Evolutionary conservation across 2,797 vertebrate species (phyloP).

Genomic region (Rhodeus uyekii): DNA sequence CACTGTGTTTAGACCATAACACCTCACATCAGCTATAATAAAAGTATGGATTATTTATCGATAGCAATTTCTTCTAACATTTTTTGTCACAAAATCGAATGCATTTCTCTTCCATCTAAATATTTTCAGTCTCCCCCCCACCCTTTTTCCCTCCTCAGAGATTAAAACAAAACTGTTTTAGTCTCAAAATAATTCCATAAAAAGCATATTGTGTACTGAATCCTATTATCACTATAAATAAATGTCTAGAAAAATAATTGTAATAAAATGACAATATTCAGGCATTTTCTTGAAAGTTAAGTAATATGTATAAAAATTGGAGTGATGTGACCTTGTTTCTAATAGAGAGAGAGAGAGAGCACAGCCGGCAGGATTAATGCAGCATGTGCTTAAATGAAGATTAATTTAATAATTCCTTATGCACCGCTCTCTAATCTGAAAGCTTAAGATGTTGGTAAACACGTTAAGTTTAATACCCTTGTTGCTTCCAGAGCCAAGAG

Average conservation of each 20-base stretch:
- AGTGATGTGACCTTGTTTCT: slow-evolving; percentile 42
- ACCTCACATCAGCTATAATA: not conserved
- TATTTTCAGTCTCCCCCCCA: not conserved
- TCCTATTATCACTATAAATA: slow-evolving; percentile 7
- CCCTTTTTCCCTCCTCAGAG: not conserved
- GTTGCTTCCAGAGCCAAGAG: slow-evolving; percentile 4
- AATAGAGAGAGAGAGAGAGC: not conserved
- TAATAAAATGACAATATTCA: slow-evolving; percentile 14
- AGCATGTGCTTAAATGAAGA: slow-evolving; percentile 37
- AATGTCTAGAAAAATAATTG: not conserved
- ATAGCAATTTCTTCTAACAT: not conserved
- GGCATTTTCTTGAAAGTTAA: slow-evolving; percentile 35
- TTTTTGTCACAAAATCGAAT: not conserved
- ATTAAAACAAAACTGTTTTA: slow-evolving; percentile 18
- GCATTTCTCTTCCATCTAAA: not conserved
- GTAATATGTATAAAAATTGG: not conserved
- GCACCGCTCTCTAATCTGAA: slow-evolving; percentile 33
- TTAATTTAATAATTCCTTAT: slow-evolving; percentile 47
- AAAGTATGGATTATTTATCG: not conserved
- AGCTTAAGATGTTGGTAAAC: slow-evolving; percentile 41
- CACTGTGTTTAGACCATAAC: too few relatives aligned
- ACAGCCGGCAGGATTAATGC: slow-evolving; percentile 35
- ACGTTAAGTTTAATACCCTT: slow-evolving; percentile 12
- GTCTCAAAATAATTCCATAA: not conserved
- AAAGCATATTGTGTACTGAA: not conserved